Percentiles rank a stretch among this genome's conserved stretches.
phyloP scores from a whole-genome alignment of 1,140 invertebrate species.

The Drosophila bocki region DNA sequence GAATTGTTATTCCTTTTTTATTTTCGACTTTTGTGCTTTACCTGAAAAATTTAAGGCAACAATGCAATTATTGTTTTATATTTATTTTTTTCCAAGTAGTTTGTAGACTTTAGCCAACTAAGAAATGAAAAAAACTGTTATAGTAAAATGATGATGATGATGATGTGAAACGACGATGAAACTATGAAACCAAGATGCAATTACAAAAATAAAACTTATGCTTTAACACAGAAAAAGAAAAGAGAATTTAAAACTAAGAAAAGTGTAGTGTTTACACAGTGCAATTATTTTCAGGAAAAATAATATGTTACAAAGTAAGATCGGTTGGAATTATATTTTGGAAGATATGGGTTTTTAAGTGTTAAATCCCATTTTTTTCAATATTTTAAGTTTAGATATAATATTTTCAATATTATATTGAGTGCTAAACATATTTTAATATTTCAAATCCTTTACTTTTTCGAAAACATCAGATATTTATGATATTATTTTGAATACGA shows the following conservation, averaged over 20 bases:
- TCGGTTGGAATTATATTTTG: no score
- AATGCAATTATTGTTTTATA: conserved; percentile 37
- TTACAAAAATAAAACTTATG: conserved; percentile 61
- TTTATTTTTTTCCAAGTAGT: conserved; percentile 55
- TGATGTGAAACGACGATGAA: conserved; percentile 17
- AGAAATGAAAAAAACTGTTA: conserved; percentile 60
- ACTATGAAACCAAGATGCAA: conserved; percentile 64
- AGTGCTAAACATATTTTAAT: no score
- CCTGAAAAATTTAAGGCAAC: conserved; percentile 22
- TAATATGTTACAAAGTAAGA: no score
- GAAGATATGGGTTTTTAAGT: no score
- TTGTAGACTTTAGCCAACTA: conserved; percentile 51
- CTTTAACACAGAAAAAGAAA: conserved; percentile 50
- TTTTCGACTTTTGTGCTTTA: conserved; percentile 29
- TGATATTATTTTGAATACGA: no score
- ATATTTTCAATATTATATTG: no score
- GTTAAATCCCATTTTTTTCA: no score
- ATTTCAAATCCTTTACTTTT: no score
- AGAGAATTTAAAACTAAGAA: conserved; percentile 6
- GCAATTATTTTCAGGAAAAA: conserved; percentile 13
- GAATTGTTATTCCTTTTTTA: conserved; percentile 35
- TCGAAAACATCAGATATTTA: no score
- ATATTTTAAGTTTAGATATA: no score
- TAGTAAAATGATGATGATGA: conserved; percentile 28
- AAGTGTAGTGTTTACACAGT: conserved; percentile 16